Evolutionary conservation across 1,140 invertebrate genomes (phyloP), one percentile per base, ranked within the genome.

Genomic region (Heliconius hermathena): DNA sequence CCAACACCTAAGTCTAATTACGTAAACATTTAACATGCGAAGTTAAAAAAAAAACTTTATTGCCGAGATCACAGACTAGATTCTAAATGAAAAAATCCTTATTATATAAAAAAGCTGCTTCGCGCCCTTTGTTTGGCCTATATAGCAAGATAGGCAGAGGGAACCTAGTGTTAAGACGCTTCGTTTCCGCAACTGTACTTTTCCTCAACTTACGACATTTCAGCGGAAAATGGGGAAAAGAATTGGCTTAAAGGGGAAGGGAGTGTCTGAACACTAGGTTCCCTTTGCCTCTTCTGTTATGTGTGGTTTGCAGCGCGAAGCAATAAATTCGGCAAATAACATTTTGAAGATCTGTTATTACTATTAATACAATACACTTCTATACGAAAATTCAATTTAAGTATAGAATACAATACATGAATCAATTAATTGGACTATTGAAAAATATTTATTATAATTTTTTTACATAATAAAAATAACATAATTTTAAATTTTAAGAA

Each of bases 1-100:
- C 71, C 18, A 36, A 41, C 13, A 72, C 33, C 71, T 66, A 66
- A 57, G 20, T 41, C 11, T 72, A 72, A 29, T 66, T 38, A 41
- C 74, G 54, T 66, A 76, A 66, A 78, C 82, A 76, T 70, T 72
- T 78, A 60, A 80, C 29, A 77, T 75, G 80, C 81, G 78, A 84
- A 86, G 78, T 84, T 83, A 86, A 86, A 83, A 77, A 84, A 83
- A 83, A 52, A 52, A 52, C 18, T 20, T 85, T 91, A 91, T 93
- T 91, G 91, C 91, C 90, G 92, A 93, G 90, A 93, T 93, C 91
- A 91, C 80, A 91, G 91, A 93, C 91, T 93, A 93, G 91, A 93
- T 91, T 89, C 89, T 90, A 91, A 87, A 89, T 88, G 83, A 81
- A 82, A 79, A 73, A 71, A 81, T 74, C 75, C 77, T 70, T 74